phyloP scores from a whole-genome alignment of 2,113 vertebrate genomes.

The Dascyllus trimaculatus region DNA sequence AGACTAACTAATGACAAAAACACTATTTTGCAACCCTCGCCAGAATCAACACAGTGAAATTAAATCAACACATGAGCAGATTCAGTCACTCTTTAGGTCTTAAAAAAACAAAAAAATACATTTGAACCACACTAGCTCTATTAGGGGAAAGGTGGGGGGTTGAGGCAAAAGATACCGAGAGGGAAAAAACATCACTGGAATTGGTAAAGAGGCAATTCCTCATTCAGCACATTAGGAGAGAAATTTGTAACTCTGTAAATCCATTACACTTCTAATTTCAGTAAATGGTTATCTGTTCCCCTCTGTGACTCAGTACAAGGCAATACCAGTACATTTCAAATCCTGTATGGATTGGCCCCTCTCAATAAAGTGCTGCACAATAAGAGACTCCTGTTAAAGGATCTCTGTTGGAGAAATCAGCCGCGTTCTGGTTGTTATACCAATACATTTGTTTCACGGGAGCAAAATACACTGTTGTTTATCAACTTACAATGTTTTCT shows the following conservation, averaged over 20 bases:
- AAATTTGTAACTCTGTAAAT: conserved; percentile 62
- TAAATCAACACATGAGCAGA: conserved; percentile 11
- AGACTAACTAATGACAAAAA: conserved; percentile 3
- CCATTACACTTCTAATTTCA: conserved; percentile 69
- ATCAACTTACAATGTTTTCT: background rate
- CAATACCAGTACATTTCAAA: conserved; percentile 59
- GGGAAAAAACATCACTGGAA: conserved; percentile 40
- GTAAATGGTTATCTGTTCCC: conserved; percentile 64
- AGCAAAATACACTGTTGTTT: background rate
- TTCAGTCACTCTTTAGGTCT: conserved; percentile 26
- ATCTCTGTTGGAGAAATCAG: background rate
- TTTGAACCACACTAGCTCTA: background rate
- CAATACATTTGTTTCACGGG: background rate
- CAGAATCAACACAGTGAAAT: conserved; percentile 11
- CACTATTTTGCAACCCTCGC: background rate
- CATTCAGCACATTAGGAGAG: conserved; percentile 59
- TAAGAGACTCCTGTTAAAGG: conserved; percentile 15
- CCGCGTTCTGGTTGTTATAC: conserved; percentile 16
- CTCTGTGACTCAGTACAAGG: conserved; percentile 49
- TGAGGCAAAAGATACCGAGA: conserved; percentile 25
- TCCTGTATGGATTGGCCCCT: conserved; percentile 35
- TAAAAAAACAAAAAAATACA: conserved; percentile 3
- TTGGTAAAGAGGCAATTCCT: conserved; percentile 44
- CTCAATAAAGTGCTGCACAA: conserved; percentile 27
- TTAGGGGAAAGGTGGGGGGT: conserved; percentile 1